Evolutionary conservation across 2,113 vertebrate genomes (phyloP).

Genomic region (Bos javanicus): DNA sequence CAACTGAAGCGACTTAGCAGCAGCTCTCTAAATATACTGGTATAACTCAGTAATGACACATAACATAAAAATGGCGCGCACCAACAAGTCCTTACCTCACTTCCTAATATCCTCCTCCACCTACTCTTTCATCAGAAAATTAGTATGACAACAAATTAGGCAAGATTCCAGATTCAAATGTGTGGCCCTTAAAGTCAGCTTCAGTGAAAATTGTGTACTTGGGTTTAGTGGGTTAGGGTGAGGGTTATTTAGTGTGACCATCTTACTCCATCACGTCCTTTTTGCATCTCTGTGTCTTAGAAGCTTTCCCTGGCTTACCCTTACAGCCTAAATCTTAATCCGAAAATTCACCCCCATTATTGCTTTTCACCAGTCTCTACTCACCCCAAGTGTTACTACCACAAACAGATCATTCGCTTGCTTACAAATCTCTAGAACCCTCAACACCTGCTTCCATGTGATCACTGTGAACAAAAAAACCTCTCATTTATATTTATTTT

Average conservation of each 20-base stretch:
- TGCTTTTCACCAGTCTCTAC: not conserved
- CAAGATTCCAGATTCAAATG: not conserved
- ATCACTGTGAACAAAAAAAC: not conserved
- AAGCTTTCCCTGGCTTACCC: not conserved
- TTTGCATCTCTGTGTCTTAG: not conserved
- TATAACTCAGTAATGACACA: not conserved
- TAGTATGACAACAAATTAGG: not conserved
- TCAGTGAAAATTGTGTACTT: not conserved
- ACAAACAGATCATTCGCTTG: not conserved
- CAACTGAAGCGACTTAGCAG: too few relatives aligned
- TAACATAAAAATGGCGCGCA: not conserved
- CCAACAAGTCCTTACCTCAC: conserved; percentile 20
- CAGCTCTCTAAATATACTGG: conserved; percentile 25
- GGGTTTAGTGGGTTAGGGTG: not conserved
- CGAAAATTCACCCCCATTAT: not conserved
- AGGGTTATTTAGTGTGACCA: not conserved
- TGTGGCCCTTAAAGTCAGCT: not conserved
- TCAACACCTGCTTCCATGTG: not conserved
- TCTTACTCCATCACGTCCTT: not conserved
- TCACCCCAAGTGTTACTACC: not conserved
- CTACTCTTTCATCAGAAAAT: conserved; percentile 22
- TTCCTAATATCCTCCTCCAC: conserved; percentile 31
- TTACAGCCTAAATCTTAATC: not conserved
- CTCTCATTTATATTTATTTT: not conserved
- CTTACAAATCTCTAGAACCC: not conserved